phyloP scores from a whole-genome alignment of 2,888 invertebrate genomes.

The Apodemia hepburni region DNA sequence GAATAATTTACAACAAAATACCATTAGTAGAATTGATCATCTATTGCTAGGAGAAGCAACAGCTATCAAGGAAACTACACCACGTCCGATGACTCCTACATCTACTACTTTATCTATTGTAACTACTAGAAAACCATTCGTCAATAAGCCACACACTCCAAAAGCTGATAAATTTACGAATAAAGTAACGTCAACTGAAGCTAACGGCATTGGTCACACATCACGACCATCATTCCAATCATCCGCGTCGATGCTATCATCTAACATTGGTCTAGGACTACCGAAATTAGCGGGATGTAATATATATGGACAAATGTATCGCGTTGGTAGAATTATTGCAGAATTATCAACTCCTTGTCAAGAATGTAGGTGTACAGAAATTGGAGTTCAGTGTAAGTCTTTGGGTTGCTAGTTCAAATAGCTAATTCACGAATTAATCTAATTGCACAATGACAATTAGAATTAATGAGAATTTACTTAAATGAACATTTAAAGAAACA shows the following conservation, averaged over 20 bases:
- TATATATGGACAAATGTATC: constrained; percentile 93
- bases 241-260: background rate
- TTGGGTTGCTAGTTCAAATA: constrained; percentile 68
- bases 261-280: constrained; percentile 71
- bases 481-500: too few relatives aligned
- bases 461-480: background rate
- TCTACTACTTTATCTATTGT: constrained; percentile 25
- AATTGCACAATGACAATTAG: constrained; percentile 8
- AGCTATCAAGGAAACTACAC: constrained; percentile 52
- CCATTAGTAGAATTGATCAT: constrained; percentile 66
- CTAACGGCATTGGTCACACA: background rate
- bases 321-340: constrained; percentile 89
- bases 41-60: constrained; percentile 67
- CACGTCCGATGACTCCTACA: constrained; percentile 39
- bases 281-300: constrained; percentile 93
- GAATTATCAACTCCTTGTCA: constrained; percentile 91
- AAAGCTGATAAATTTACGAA: constrained; percentile 31
- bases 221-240: background rate
- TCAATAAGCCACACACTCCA: constrained; percentile 33
- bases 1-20: constrained; percentile 43
- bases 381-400: constrained; percentile 90
- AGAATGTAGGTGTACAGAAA: constrained; percentile 92
- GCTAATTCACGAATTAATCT: background rate
- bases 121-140: constrained; percentile 31
- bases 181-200: background rate